Conservation (phyloP, 92 coral and sea anemone genomes). For the Bergia puertoricense region DNA sequence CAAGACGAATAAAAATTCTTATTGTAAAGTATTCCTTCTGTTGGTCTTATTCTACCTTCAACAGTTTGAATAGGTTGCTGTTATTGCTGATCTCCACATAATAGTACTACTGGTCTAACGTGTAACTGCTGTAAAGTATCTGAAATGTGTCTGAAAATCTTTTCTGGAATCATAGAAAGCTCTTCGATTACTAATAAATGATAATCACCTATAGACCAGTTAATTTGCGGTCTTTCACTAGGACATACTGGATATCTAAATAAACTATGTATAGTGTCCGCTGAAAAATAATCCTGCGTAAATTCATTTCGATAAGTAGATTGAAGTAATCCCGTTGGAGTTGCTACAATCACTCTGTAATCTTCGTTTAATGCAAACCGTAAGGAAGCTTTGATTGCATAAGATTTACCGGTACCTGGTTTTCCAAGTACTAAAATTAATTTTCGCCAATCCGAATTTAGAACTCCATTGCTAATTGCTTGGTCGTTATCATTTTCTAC, state of each 20-base stretch:
- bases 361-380: not conserved
- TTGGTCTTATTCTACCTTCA: not conserved
- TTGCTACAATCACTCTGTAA: conserved; percentile 14
- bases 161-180: not conserved
- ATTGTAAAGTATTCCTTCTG: not conserved
- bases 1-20: not conserved
- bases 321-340: conserved; percentile 28
- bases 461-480: not conserved
- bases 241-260: conserved; percentile 7
- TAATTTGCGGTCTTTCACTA: not conserved
- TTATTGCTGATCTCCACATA: conserved; percentile 44
- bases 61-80: conserved; percentile 8
- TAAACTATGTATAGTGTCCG: conserved; percentile 21
- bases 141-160: too few species aligned
- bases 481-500: not conserved
- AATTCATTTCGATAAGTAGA: conserved; percentile 3
- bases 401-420: too few species aligned
- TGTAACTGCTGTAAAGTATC: too few species aligned
- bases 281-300: not conserved
- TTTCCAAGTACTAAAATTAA: too few species aligned
- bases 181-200: conserved; percentile 14
- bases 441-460: not conserved
- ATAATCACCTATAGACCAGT: conserved; percentile 16
- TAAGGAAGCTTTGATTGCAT: not conserved
- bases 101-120: conserved; percentile 4